Evolutionary conservation across 2,797 vertebrate species (phyloP), one percentile per base, ranked within the genome.

Genomic region (Podarcis siculus): DNA sequence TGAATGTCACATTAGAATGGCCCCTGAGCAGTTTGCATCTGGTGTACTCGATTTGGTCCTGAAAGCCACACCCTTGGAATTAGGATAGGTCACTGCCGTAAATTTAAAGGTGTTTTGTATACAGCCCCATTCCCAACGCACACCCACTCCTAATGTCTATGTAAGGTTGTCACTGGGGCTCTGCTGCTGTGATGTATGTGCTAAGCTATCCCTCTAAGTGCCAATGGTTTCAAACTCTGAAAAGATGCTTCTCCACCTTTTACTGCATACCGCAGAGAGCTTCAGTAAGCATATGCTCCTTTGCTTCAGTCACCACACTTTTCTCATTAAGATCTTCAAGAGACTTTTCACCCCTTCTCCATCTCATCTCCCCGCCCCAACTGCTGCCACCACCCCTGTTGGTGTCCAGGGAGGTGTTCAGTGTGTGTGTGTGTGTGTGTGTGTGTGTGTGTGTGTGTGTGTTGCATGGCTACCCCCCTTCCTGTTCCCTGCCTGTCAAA

Each of bases 281-380:
- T 94, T 89, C 94, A 86, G 92, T 89, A 87, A 94, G 94, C 81
- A 58, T 89, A 85, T 86, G 84, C 49, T 90, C 92, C 73, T 90
- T 91, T 88, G 87, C 90, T 91, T 86, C 86, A 91, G 83, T 73
- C 90, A 92, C 94, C 97, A 97, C 93, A 95, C 95, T 95, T 96
- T 97, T 96, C 95, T 96, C 96, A 96, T 98, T 97, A 97, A 92
- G 93, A 91, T 87, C 89, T 89, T 95, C 93, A 94, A 94, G 94
- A 95, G 93, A 91, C 92, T 96, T 90, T 90, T 94, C 95, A 85
- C 91, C 94, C 93, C 91, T 91, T 27, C 55, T 32, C 21, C 84
- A 85, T 32, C 66, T 67, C 4, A 21, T 45, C 30, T 37, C 37
- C 55, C 58, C 3, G 3, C 13, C 49, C 49, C 49, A 55, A 55